A percentile compares a stretch with the other conserved stretches of the same genome.
Conservation (phyloP, 2,113 vertebrate species). For the Stictonetta naevosa region DNA sequence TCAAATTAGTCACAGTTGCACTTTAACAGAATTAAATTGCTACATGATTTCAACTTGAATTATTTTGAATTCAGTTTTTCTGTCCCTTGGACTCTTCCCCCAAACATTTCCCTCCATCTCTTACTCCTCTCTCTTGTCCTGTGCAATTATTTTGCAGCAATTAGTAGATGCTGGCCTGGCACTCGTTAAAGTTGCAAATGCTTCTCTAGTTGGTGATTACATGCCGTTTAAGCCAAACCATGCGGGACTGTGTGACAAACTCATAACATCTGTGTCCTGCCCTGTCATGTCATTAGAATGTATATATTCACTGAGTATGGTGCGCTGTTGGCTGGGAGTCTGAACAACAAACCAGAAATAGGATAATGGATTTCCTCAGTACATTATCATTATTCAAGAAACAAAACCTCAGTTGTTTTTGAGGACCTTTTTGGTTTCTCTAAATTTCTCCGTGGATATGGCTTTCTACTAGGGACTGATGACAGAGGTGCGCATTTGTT, state of each 20-base stretch:
- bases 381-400: constrained; percentile 35
- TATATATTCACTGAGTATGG: constrained; percentile 48
- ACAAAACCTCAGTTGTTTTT: constrained; percentile 33
- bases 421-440: constrained; percentile 47
- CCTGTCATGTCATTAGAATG: constrained; percentile 45
- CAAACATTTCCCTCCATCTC: background rate
- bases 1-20: background rate
- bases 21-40: background rate
- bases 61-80: background rate
- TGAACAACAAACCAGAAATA: constrained; percentile 64
- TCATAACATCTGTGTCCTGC: constrained; percentile 38
- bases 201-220: constrained; percentile 1
- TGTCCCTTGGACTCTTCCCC: background rate
- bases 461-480: background rate
- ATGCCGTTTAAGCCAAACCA: constrained; percentile 20
- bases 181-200: background rate
- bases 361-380: constrained; percentile 26
- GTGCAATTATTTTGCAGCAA: background rate
- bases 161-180: background rate
- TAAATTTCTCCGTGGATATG: constrained; percentile 29
- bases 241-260: constrained; percentile 42
- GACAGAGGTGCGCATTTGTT: constrained; percentile 58
- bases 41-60: background rate
- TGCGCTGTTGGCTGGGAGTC: constrained; percentile 10
- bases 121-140: background rate